Percentiles rank a stretch among this genome's conserved stretches.
Conservation (phyloP, 2,797 vertebrate species). For the Poecilia wingei region DNA sequence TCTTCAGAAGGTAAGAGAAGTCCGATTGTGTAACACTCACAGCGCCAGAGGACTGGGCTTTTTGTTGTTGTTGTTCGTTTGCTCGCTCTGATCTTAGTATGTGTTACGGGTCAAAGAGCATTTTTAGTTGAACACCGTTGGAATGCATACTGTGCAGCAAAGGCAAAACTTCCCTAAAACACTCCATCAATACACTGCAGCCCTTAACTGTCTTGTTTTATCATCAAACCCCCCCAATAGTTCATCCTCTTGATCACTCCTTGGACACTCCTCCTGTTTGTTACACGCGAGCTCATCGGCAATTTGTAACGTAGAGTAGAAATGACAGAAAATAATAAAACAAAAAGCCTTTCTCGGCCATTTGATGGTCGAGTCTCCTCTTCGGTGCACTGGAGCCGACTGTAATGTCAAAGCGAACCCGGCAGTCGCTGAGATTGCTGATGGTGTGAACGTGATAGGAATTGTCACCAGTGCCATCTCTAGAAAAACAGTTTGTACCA, state of each 20-base stretch:
- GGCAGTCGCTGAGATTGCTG: conserved; percentile 61
- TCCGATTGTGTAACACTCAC: conserved; percentile 22
- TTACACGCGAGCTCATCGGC: conserved; percentile 51
- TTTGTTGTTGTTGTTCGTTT: conserved; percentile 8
- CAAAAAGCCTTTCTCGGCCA: conserved; percentile 38
- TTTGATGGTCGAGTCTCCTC: conserved; percentile 51
- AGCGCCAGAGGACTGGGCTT: conserved; percentile 24
- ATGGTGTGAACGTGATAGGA: conserved; percentile 68
- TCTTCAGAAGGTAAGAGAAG: conserved; percentile 91
- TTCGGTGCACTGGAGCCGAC: conserved; percentile 58
- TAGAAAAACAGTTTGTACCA: conserved; percentile 39
- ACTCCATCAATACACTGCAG: conserved; percentile 1
- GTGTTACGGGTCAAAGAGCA: conserved; percentile 46
- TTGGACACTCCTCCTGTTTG: conserved; percentile 46
- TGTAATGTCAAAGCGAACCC: conserved; percentile 56
- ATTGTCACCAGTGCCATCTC: conserved; percentile 63
- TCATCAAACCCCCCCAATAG: not conserved
- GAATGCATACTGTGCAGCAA: conserved; percentile 21
- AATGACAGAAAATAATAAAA: conserved; percentile 47
- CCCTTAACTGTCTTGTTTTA: conserved; percentile 27
- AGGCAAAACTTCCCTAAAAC: conserved; percentile 40
- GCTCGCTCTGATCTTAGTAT: conserved; percentile 25
- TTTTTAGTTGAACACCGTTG: conserved; percentile 28
- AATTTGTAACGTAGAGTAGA: conserved; percentile 48
- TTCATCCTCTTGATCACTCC: not conserved